Conservation (phyloP, 2,888 invertebrate genomes). For the Hecatera dysodea region DNA sequence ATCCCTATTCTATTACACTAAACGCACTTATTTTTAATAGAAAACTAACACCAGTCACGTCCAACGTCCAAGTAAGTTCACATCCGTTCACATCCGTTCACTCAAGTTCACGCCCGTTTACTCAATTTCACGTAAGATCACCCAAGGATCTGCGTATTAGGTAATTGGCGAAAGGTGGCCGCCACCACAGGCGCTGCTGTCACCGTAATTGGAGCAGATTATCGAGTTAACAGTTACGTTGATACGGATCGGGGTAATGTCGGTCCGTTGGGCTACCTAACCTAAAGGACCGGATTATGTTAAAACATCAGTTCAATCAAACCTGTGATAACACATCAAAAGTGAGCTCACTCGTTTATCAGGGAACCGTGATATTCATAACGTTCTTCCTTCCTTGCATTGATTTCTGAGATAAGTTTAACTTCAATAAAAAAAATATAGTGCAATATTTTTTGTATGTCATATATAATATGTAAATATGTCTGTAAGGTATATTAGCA, state of each 20-base stretch:
- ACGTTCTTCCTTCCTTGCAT: no score
- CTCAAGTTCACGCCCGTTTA: background rate
- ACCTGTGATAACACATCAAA: background rate
- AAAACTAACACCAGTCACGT: constrained; percentile 10
- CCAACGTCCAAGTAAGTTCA: constrained; percentile 9
- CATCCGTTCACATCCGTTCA: constrained; percentile 14
- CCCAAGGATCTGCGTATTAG: constrained; percentile 53
- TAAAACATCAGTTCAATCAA: background rate
- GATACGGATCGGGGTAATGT: constrained; percentile 15
- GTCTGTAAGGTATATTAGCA: no score
- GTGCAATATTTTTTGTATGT: no score
- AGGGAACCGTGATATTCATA: no score
- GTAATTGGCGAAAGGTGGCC: constrained; percentile 69
- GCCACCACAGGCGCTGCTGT: constrained; percentile 60
- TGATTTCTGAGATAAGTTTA: no score
- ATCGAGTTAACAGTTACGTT: constrained; percentile 57
- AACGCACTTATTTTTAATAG: constrained; percentile 12
- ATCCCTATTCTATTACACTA: background rate
- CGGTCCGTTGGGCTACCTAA: background rate
- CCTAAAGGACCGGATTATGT: background rate
- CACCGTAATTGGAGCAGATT: constrained; percentile 68
- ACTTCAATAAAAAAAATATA: no score
- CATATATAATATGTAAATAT: no score
- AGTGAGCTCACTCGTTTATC: no score
- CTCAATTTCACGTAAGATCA: constrained; percentile 18